Percentiles rank a stretch among this genome's conserved stretches.
Evolutionary conservation across 2,888 invertebrate species (phyloP).

Genomic region (Apamea monoglypha): DNA sequence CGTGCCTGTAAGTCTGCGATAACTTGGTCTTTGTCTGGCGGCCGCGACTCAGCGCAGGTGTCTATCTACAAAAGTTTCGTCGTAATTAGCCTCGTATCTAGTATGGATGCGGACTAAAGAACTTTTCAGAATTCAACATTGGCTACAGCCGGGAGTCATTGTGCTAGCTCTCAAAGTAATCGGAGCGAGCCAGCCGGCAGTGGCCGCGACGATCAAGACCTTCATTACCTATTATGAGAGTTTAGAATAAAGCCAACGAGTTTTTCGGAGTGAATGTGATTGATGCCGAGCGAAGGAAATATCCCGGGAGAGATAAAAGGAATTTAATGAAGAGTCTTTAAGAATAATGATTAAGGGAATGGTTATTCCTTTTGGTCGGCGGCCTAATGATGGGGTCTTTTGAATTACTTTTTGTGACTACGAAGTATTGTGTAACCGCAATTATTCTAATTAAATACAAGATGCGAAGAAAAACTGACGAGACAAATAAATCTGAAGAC

Average conservation of each 20-base stretch:
- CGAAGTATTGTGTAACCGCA: conserved; percentile 82
- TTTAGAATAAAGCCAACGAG: conserved; percentile 90
- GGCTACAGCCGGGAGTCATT: conserved; percentile 88
- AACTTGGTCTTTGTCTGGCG: conserved; percentile 89
- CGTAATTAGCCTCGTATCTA: conserved; percentile 89
- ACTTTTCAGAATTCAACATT: conserved; percentile 88
- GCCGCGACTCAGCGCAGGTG: conserved; percentile 88
- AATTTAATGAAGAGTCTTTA: conserved; percentile 91
- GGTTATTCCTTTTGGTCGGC: conserved; percentile 89
- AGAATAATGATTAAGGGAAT: conserved; percentile 90
- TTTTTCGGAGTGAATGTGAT: conserved; percentile 90
- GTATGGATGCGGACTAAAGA: conserved; percentile 86
- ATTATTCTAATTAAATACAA: conserved; percentile 82
- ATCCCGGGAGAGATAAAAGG: conserved; percentile 90
- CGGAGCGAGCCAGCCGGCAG: conserved; percentile 81
- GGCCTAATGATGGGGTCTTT: conserved; percentile 88
- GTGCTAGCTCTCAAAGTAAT: conserved; percentile 88
- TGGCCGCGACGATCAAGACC: conserved; percentile 87
- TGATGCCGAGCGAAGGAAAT: conserved; percentile 89
- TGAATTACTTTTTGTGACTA: conserved; percentile 86
- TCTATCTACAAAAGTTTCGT: conserved; percentile 89
- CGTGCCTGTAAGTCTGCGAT: conserved; percentile 87
- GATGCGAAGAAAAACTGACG: conserved; percentile 58
- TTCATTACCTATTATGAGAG: conserved; percentile 91
- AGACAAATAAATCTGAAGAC: conserved; percentile 46